Evolutionary conservation across 2,113 vertebrate genomes (phyloP).

Genomic region (Rhipidura dahli): DNA sequence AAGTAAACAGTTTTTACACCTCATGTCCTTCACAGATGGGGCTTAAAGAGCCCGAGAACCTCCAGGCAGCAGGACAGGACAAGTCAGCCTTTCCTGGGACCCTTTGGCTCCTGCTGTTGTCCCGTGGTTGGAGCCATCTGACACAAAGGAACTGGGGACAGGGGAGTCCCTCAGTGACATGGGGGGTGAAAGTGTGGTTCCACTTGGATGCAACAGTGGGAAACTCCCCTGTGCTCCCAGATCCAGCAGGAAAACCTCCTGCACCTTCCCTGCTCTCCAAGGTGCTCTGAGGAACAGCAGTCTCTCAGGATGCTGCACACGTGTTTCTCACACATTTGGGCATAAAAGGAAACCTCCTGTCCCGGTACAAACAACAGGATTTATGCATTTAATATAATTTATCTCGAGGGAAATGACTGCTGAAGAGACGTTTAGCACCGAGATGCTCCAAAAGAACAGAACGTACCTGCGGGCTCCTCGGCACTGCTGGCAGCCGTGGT

Average conservation of each 20-base stretch:
- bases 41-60: background rate
- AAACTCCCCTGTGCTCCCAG: no score
- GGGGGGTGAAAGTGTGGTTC: no score
- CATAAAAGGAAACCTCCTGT: background rate
- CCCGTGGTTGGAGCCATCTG: background rate
- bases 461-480: slow-evolving; percentile 89
- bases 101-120: background rate
- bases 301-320: background rate
- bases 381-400: background rate
- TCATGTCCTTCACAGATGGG: background rate
- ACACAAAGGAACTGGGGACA: background rate
- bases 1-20: slow-evolving; percentile 31
- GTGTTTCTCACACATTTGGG: background rate
- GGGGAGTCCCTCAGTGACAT: rapidly evolving
- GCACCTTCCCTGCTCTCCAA: background rate
- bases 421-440: no score
- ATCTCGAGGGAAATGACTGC: rapidly evolving
- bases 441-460: background rate
- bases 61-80: background rate
- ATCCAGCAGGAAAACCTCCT: background rate
- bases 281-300: rapidly evolving
- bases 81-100: background rate
- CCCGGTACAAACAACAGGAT: background rate
- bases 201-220: background rate
- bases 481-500: slow-evolving; percentile 87